These are phyloP conservation scores for Ichneumoninae sp. DNA, from an alignment of 2,888 invertebrate species.

Conservation along the genomic window DNA sequence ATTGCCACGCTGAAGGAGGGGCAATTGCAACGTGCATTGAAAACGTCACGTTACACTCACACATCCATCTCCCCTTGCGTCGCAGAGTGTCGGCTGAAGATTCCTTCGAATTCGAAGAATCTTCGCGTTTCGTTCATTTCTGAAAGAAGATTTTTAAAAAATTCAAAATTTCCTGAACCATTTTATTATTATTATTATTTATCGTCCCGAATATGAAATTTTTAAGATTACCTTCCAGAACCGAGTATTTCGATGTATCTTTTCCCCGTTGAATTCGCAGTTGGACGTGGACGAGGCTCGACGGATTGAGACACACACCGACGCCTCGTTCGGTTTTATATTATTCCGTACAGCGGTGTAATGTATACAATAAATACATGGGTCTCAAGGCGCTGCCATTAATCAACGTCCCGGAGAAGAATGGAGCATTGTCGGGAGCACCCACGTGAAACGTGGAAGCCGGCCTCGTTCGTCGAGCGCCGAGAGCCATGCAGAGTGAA, in stretches of 20 bases:
- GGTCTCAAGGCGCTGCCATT: constrained; percentile 71
- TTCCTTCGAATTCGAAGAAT: too few relatives aligned
- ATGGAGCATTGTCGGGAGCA: constrained; percentile 76
- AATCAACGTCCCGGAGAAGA: constrained; percentile 80
- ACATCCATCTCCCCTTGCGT: too few relatives aligned
- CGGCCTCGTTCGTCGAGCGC: constrained; percentile 33
- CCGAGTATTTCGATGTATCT: not conserved
- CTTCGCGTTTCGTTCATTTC: too few relatives aligned
- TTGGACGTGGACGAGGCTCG: not conserved
- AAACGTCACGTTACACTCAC: too few relatives aligned
- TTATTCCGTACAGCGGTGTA: constrained; percentile 20
- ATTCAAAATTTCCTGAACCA: too few relatives aligned
- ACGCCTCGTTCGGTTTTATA: constrained; percentile 42
- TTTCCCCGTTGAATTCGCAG: not conserved
- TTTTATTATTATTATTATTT: not conserved
- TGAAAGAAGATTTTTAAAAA: too few relatives aligned
- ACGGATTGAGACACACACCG: constrained; percentile 35
- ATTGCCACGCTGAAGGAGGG: too few relatives aligned
- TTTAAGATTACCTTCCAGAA: not conserved
- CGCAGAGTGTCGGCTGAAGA: too few relatives aligned
- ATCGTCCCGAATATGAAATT: not conserved
- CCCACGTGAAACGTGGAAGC: constrained; percentile 49
- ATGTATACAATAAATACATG: constrained; percentile 30
- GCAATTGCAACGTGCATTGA: too few relatives aligned
- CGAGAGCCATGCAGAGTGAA: constrained; percentile 36